Base-by-base conservation (phyloP, 2,888 invertebrate species). In the Mythimna vitellina region DNA sequence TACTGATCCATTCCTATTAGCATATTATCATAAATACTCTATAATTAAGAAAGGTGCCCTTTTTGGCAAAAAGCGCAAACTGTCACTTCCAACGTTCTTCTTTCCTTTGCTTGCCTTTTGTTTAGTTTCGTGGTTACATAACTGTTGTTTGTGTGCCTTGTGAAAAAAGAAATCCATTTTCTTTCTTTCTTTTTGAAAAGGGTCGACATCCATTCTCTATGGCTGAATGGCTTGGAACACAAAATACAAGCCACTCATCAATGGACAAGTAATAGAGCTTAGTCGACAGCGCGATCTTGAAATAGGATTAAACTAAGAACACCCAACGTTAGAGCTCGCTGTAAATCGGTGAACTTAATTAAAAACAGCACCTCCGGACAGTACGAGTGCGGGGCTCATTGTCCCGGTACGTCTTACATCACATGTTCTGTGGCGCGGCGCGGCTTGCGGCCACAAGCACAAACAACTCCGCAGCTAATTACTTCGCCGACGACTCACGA, bases 401-500 rank as follows among this genome's bases (percentile, higher is more conserved):
- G 85, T 81, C 70, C 69, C 61, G 58, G 79, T 76, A 85, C 83
- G 72, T 89, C 84, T 83, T 73, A 76, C 78, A 73, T 66, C 81
- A 70, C 79, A 76, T 89, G 86, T 79, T 89, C 89, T 89, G 77
- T 87, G 88, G 81, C 84, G 83, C 88, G 89, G 87, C 87, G 76
- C 86, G 81, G 49, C 49, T 87, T 86, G 82, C 88, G 89, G 87
- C 87, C 90, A 89, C 85, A 89, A 89, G 85, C 89, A 91, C 93
- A 93, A 92, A 92, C 92, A 91, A 90, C 90, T 87, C 85, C 68
- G 81, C 83, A 85, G 93, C 93, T 96, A 95, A 96, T 96, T 96
- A 95, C 94, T 91, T 76, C 88, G 80, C 83, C 92, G 92, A 91
- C 89, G 92, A 91, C 93, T 95, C 96, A 96, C 96, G 96, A 95